Evolutionary conservation across 2,113 vertebrate species (phyloP), one percentile per base, ranked within the genome.

Genomic region (Orthonyx spaldingii): DNA sequence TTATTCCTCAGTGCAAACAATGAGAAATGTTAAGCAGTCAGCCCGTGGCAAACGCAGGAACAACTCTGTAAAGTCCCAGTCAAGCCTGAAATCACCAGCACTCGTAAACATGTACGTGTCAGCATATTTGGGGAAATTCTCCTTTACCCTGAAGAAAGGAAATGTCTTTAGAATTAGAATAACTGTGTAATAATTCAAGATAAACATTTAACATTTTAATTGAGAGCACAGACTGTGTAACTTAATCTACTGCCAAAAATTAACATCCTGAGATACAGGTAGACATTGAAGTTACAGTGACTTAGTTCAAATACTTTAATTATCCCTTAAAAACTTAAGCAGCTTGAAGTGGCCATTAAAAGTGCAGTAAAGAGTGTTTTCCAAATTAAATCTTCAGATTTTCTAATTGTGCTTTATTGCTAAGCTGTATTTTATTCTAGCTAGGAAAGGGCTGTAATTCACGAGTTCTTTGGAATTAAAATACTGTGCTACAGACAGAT

Each of bases 41-140:
- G 46, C 44, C 60, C 59, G 37, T 9, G 23, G 35, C 33, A 94
- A 84, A 81, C 46, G 41, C 39, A 92, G n/a, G 22, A 93, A 61
- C 44, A 80, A 77, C 30, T 76, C 66, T 35, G 28, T 89, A 92
- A 94, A 68, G 86, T 93, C 93, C 83, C 49, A 49, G 33, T 56
- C 47, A 95, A 93, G 89, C 44, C 46, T 87, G 69, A 92, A 95
- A 89, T 92, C 84, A 84, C 30, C 72, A 91, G 42, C 47, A 75
- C 19, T 65, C 74, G 35, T 70, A 84, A 92, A 86, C 59, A 63
- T 39, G 22, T 74, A 90, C 13, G 2, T 78, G 80, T 64, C 89
- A 93, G 52, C 2, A 1, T 33, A n/a, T 66, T 77, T 37, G 35
- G 55, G 74, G 60, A 74, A 64, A 75, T 59, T 81, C 35, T 65